phyloP scores from a whole-genome alignment of 23 tunicate genomes.

The Trididemnum clinides region DNA sequence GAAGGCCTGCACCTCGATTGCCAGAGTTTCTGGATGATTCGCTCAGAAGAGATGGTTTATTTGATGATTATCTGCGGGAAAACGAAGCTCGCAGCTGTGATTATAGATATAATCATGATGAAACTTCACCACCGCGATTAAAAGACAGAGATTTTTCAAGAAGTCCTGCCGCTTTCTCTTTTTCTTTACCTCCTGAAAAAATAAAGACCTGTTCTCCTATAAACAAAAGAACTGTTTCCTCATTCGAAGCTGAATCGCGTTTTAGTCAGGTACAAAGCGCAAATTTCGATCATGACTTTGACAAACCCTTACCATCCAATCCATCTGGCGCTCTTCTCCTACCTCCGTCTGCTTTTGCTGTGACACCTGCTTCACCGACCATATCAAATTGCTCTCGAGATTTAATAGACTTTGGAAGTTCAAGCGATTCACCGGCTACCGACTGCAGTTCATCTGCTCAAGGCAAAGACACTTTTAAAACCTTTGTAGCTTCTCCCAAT shows the following conservation, averaged over 20 bases:
- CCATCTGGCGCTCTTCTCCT: background rate
- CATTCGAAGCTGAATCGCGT: too few species aligned
- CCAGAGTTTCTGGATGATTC: constrained; percentile 83
- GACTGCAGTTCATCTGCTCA: background rate
- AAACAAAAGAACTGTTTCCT: background rate
- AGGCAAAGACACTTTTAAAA: constrained; percentile 38
- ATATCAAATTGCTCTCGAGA: background rate
- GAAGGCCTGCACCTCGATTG: constrained; percentile 66
- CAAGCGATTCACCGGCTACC: background rate
- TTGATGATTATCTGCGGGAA: background rate
- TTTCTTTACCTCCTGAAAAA: background rate
- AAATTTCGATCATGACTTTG: background rate
- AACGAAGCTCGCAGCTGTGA: too few species aligned
- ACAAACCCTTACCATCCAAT: background rate
- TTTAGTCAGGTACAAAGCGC: too few species aligned
- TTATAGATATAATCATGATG: too few species aligned
- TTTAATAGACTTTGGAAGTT: background rate
- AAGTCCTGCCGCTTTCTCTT: background rate
- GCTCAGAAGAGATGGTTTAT: constrained; percentile 60
- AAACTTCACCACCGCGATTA: background rate
- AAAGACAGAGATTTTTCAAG: background rate
- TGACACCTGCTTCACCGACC: background rate
- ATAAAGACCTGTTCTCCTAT: too few species aligned
- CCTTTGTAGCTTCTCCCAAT: constrained; percentile 53
- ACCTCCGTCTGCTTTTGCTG: constrained; percentile 26